Conservation (phyloP, 2,113 vertebrate species). For the Eretmochelys imbricata region DNA sequence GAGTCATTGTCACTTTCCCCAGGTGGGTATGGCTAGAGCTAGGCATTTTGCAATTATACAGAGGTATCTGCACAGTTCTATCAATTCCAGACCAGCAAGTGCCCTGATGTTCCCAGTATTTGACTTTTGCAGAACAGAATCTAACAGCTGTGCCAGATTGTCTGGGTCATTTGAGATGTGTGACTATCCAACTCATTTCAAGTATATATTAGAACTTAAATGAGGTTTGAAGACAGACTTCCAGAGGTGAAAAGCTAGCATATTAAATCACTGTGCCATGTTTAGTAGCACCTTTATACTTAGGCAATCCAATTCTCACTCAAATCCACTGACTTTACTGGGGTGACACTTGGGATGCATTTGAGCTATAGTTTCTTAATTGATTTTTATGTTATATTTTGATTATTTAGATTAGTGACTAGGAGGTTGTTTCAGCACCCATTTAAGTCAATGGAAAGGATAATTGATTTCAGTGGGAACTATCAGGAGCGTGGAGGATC, state of each 20-base stretch:
- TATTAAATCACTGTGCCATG: rapidly evolving
- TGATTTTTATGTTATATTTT: background rate
- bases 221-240: background rate
- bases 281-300: rapidly evolving
- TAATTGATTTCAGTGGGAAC: background rate
- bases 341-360: background rate
- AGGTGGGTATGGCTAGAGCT: rapidly evolving
- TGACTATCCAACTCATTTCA: background rate
- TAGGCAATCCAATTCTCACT: rapidly evolving
- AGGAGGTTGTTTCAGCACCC: background rate
- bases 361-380: background rate
- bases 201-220: background rate
- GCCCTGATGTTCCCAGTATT: background rate
- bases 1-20: background rate
- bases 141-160: background rate
- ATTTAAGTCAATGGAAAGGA: background rate
- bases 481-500: background rate
- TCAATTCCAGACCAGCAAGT: background rate
- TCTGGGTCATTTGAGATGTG: background rate
- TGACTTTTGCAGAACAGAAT: background rate
- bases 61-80: rapidly evolving
- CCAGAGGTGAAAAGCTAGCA: background rate
- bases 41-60: rapidly evolving
- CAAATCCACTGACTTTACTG: rapidly evolving
- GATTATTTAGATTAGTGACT: background rate